Evolutionary conservation across 1,140 invertebrate genomes (phyloP).

Genomic region (Sycophaga agraensis): DNA sequence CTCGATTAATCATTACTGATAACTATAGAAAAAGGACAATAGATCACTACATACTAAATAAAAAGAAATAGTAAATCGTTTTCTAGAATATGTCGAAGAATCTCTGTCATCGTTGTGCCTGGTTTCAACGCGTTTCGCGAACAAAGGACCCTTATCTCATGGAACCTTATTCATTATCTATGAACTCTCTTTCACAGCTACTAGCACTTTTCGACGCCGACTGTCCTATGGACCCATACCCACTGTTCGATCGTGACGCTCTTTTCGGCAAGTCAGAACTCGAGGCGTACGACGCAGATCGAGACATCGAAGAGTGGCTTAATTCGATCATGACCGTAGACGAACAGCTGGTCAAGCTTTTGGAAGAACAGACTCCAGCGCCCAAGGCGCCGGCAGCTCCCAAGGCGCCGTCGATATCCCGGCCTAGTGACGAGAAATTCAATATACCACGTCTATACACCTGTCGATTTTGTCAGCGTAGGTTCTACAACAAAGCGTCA

Average conservation of each 20-base stretch:
- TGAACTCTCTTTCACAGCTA: background rate
- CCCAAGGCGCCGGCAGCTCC: background rate
- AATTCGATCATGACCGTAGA: background rate
- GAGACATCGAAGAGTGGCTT: background rate
- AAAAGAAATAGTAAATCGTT: no score
- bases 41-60: no score
- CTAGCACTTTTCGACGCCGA: background rate
- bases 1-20: no score
- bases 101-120: no score
- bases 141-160: no score
- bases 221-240: background rate
- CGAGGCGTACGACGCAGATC: background rate
- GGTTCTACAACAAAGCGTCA: background rate
- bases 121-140: no score
- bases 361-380: background rate
- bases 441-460: background rate
- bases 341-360: background rate
- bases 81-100: no score
- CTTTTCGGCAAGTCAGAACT: background rate
- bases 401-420: background rate
- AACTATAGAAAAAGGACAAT: no score
- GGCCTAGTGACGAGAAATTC: background rate
- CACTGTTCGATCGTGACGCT: background rate
- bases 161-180: no score
- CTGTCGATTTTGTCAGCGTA: background rate